Evolutionary conservation across 2,888 invertebrate genomes (phyloP), one percentile per base, ranked within the genome.

Genomic region (Troides helena): DNA sequence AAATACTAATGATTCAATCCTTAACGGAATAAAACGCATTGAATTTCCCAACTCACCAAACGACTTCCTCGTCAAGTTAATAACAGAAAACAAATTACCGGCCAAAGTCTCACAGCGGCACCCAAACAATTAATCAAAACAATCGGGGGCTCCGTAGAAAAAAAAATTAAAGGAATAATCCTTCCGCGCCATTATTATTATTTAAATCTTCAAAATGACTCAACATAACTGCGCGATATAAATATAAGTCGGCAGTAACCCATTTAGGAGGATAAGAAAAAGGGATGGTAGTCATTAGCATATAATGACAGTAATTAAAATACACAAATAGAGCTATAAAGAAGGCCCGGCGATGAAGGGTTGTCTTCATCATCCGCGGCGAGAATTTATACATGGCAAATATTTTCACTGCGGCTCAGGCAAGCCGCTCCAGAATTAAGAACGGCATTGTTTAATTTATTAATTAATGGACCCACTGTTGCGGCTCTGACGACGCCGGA

Each of bases 261-360:
- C 92, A 92, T 93, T 93, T 89, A 83, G 86, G 78, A 85, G 93
- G 93, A 92, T 93, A 93, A 93, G 93, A 93, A 93, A 93, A 93
- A 93, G 93, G 93, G 92, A 92, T 91, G 90, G 86, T 85, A 88
- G 92, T 90, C 93, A 91, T 93, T 93, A 93, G 92, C 92, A 93
- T 93, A 94, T 94, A 94, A 94, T 94, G 94, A 94, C 93, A 93
- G 94, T 94, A 94, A 94, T 94, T 94, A 94, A 94, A 94, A 94
- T 94, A 94, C 94, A 94, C 94, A 94, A 94, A 94, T 94, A 94
- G 94, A 94, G 93, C 94, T 92, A 94, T 94, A 94, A 94, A 94
- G 92, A 87, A 87, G 85, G 87, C 88, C 85, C 83, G 85, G 81
- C 86, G 89, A 80, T 91, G 92, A 93, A 92, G 93, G 93, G 93